Base-by-base conservation (phyloP, 2,888 invertebrate genomes). In the Auanema sp. region DNA sequence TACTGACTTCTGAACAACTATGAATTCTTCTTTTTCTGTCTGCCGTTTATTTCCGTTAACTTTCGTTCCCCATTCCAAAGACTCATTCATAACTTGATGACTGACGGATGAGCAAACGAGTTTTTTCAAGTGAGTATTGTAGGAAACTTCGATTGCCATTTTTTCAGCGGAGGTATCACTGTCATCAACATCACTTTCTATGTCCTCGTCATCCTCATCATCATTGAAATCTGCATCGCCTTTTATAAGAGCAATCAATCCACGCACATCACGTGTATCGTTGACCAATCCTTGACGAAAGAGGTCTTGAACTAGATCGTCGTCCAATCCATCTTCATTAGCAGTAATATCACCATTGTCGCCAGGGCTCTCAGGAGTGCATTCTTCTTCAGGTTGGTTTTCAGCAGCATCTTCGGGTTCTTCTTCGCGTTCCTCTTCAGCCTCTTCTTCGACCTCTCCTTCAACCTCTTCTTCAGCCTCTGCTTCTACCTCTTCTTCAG, bases 381-480 rank as follows among this genome's bases (percentile, higher is more conserved):
- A n/a, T n/a, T n/a, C n/a, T 33, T 33, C 33, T 3, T 33, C 42
- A 3, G 12, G 2, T 42, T 42, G 24, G 1, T 4, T 18, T 0
- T 12, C 51, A 18, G 58, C 23, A 49, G 47, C 58, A 23, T 49
- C 33, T 2, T 58, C 58, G 11, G 47, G 23, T 3, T 58, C 58
- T 33, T 58, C 58, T 6, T 25, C 50, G 8, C 4, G 33, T 5
- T 33, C 33, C 33, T 33, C 33, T n/a, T n/a, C n/a, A n/a, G n/a
- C n/a, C n/a, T n/a, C n/a, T n/a, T n/a, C n/a, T n/a, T n/a, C n/a
- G n/a, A n/a, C n/a, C n/a, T n/a, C n/a, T n/a, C n/a, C n/a, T n/a
- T n/a, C n/a, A 49, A 21, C 47, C 3, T n/a, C 21, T 14, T 58
- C 58, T 47, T 58, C 58, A 23, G 47, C 1, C 16, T 58, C 58